phyloP scores from a whole-genome alignment of 1,140 invertebrate species.

The Cydia splendana region DNA sequence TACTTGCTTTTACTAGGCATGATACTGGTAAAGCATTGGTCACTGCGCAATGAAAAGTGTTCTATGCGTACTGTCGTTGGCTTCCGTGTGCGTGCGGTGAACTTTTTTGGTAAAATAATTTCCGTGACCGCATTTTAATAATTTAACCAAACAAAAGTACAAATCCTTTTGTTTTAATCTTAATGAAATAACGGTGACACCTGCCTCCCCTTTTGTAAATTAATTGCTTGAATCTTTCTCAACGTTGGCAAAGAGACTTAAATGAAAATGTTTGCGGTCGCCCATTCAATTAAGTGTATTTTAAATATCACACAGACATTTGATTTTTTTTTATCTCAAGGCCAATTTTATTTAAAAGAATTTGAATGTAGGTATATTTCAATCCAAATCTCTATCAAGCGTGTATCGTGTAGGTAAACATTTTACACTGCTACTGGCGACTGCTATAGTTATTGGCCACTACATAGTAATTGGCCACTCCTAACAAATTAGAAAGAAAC shows the following conservation, averaged over 20 bases:
- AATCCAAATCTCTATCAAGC: too few species aligned
- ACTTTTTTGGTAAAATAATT: constrained; percentile 22
- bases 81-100: background rate
- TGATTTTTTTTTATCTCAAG: background rate
- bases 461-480: too few species aligned
- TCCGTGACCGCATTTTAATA: constrained; percentile 8
- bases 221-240: constrained; percentile 24
- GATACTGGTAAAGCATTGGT: too few species aligned
- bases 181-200: constrained; percentile 29
- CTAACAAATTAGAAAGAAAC: too few species aligned
- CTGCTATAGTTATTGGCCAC: too few species aligned
- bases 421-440: too few species aligned
- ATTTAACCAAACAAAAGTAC: constrained; percentile 23
- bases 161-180: constrained; percentile 31
- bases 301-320: background rate
- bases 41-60: background rate
- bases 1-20: background rate
- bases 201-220: constrained; percentile 24
- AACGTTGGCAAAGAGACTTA: constrained; percentile 2
- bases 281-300: background rate
- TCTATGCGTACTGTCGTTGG: background rate
- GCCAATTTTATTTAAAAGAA: background rate
- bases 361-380: too few species aligned
- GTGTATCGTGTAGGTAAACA: too few species aligned
- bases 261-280: constrained; percentile 21